Evolutionary conservation across 1,140 invertebrate genomes (phyloP).

Genomic region (Sycobia sp.): DNA sequence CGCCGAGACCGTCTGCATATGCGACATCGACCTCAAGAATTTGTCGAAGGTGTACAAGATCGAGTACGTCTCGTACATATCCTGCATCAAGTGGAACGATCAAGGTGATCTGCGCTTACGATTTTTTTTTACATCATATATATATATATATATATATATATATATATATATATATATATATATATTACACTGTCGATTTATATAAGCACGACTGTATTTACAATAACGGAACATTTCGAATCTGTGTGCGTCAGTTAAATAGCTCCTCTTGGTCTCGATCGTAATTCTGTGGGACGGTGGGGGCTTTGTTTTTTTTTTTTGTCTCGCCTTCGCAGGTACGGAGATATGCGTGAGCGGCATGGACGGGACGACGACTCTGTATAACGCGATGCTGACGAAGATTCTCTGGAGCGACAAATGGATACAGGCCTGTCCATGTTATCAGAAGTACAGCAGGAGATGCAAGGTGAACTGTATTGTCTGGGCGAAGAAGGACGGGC

Average conservation of each 20-base stretch:
- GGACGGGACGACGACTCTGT: slow-evolving; percentile 8
- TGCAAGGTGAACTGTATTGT: slow-evolving; percentile 32
- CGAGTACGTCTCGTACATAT: not conserved
- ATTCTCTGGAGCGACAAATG: slow-evolving; percentile 5
- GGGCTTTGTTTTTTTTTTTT: too few species aligned
- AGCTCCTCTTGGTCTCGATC: too few species aligned
- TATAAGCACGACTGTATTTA: not conserved
- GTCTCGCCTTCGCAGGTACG: not conserved
- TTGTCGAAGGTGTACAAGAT: not conserved
- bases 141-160: too few species aligned
- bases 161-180: too few species aligned
- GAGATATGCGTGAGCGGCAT: slow-evolving; percentile 8
- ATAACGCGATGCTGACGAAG: not conserved
- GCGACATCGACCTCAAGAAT: not conserved
- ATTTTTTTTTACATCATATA: too few species aligned
- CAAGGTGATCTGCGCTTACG: too few species aligned
- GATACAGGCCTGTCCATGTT: too few species aligned
- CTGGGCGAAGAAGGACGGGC: slow-evolving; percentile 40
- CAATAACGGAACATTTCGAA: not conserved
- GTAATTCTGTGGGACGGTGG: too few species aligned
- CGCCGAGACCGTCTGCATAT: slow-evolving; percentile 17
- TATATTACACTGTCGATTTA: too few species aligned
- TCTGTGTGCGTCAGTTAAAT: not conserved
- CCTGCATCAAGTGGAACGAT: slow-evolving; percentile 42
- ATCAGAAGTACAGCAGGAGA: slow-evolving; percentile 6